These are phyloP conservation scores for Invenusta paracnida DNA, from an alignment of 2,888 invertebrate genomes.

Conservation along the genomic window DNA sequence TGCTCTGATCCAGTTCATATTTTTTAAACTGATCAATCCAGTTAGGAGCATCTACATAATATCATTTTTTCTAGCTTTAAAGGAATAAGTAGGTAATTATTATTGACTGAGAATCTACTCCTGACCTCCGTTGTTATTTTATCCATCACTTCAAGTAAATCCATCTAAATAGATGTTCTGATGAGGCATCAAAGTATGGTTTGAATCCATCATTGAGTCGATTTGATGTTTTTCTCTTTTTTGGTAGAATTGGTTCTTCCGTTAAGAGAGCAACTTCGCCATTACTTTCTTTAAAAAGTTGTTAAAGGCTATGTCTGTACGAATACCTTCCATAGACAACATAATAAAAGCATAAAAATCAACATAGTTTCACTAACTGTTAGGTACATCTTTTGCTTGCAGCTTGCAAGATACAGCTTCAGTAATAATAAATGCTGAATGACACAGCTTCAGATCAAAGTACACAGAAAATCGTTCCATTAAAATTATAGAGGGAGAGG, in stretches of 20 bases:
- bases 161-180: not conserved
- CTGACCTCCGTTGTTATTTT: not conserved
- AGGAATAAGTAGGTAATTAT: not conserved
- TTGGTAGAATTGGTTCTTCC: not conserved
- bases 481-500: too few relatives aligned
- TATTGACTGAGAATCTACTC: not conserved
- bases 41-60: not conserved
- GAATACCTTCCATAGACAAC: not conserved
- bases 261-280: not conserved
- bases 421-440: not conserved
- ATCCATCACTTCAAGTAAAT: not conserved
- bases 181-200: not conserved
- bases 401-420: not conserved
- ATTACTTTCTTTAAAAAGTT: not conserved
- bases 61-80: not conserved
- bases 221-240: not conserved
- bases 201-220: not conserved
- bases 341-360: not conserved
- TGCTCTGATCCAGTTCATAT: not conserved
- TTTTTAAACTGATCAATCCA: not conserved
- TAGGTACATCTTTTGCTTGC: not conserved
- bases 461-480: not conserved
- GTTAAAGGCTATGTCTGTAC: not conserved
- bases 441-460: not conserved
- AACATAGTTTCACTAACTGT: not conserved